Evolutionary conservation across 2,888 invertebrate genomes (phyloP).

Genomic region (Tenthredo distinguenda): DNA sequence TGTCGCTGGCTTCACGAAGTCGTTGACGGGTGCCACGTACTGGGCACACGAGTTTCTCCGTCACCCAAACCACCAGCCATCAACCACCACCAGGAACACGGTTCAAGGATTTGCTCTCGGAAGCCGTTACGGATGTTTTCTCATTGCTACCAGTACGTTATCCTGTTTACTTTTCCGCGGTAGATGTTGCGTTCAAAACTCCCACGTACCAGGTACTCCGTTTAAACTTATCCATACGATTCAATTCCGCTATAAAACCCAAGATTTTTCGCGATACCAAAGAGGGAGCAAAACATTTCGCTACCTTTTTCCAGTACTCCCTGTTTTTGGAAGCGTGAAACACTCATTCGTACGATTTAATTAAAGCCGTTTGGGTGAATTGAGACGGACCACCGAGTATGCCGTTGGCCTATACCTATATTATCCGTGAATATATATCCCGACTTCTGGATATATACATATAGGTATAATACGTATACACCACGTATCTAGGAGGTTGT

Average conservation of each 20-base stretch:
- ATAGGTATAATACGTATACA: constrained; percentile 12
- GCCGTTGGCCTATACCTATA: neutral
- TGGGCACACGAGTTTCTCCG: neutral
- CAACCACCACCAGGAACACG: constrained; percentile 8
- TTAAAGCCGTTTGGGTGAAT: neutral
- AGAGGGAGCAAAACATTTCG: neutral
- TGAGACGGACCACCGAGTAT: constrained; percentile 5
- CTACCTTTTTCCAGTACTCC: neutral
- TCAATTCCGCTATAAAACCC: neutral
- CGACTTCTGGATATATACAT: neutral
- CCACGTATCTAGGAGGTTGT: constrained; percentile 26
- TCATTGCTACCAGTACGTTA: constrained; percentile 27
- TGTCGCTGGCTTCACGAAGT: constrained; percentile 29
- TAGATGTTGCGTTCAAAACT: neutral
- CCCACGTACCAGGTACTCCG: neutral
- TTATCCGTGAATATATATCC: neutral
- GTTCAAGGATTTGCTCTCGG: constrained; percentile 13
- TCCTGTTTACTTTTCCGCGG: constrained; percentile 26
- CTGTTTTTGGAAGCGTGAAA: neutral
- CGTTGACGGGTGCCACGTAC: constrained; percentile 35
- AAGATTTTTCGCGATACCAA: neutral
- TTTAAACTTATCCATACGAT: neutral
- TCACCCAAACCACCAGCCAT: neutral
- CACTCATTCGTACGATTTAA: constrained; percentile 1
- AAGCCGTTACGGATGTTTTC: constrained; percentile 22